Evolutionary conservation across 2,113 vertebrate genomes (phyloP), one percentile per base, ranked within the genome.

Genomic region (Python bivittatus): DNA sequence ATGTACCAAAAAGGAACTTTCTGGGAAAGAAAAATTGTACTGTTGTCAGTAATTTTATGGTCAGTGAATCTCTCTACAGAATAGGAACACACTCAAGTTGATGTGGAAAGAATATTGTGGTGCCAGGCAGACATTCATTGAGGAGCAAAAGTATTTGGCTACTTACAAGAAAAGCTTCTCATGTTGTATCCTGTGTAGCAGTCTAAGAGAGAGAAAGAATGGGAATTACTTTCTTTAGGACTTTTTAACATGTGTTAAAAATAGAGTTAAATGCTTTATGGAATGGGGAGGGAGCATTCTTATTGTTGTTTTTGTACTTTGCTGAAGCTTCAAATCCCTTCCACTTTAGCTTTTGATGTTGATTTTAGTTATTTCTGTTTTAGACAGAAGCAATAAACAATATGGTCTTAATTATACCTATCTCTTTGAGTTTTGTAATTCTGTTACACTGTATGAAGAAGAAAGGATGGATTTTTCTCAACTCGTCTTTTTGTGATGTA

Each of bases 61-160:
- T 15, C 25, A 68, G 4, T 83, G 58, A 88, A 86, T 64, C 42
- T 88, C 42, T 25, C 68, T 91, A 42, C 84, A 91, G 83, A 92
- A n/a, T 4, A 91, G 44, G 64, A 33, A n/a, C 5, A 17, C 8
- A 8, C 89, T 0, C 0, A 0, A 27, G 17, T 8, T 72, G 58
- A n/a, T 11, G 0, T 22, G 11, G 3, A 29, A 42, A 17, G 10
- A 2, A 3, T 13, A 48, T 25, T 0, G 0, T 90, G 48, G 7
- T 85, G 57, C 29, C 79, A 89, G 23, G 48, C 48, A 33, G 60
- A 1, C 29, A 86, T 72, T 86, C 15, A 29, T 33, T 68, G 23
- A 54, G 84, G 23, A 52, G 56, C 5, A 48, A 33, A 61, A n/a
- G 0, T 27, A 2, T 58, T 91, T 29, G 1, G 9, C 11, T 38